Evolutionary conservation across 2,888 invertebrate genomes (phyloP).

Genomic region (Geophilus truncorum): DNA sequence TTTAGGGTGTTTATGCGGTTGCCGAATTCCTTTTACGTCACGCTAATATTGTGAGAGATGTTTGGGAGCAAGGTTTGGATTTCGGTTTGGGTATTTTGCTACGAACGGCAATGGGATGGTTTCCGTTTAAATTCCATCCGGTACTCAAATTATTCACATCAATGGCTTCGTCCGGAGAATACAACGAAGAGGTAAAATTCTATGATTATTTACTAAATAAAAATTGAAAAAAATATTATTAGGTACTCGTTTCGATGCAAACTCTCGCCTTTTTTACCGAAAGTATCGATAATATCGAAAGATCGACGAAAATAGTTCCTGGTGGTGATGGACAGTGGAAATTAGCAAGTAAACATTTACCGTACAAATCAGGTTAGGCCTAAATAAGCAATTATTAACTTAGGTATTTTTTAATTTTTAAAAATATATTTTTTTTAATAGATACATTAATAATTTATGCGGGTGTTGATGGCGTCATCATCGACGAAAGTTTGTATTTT

Average conservation of each 20-base stretch:
- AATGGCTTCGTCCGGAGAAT: slow-evolving; percentile 41
- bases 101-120: slow-evolving; percentile 43
- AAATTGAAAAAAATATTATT: slow-evolving; percentile 9
- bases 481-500: not conserved
- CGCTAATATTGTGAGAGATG: slow-evolving; percentile 44
- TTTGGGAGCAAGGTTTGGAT: slow-evolving; percentile 46
- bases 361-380: slow-evolving; percentile 45
- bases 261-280: slow-evolving; percentile 45
- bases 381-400: too few relatives aligned
- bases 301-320: slow-evolving; percentile 41
- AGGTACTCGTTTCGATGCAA: slow-evolving; percentile 44
- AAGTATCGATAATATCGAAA: slow-evolving; percentile 44
- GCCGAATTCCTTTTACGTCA: slow-evolving; percentile 43
- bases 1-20: slow-evolving; percentile 44
- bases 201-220: not conserved
- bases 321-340: slow-evolving; percentile 43
- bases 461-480: not conserved
- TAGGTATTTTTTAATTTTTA: too few relatives aligned
- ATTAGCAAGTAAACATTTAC: slow-evolving; percentile 43
- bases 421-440: too few relatives aligned
- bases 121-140: slow-evolving; percentile 45
- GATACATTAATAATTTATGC: not conserved
- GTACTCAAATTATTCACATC: slow-evolving; percentile 44
- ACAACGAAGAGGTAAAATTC: not conserved
- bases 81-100: slow-evolving; percentile 43